Evolutionary conservation across 2,888 invertebrate species (phyloP).

Genomic region (Caenorhabditis sp.): DNA sequence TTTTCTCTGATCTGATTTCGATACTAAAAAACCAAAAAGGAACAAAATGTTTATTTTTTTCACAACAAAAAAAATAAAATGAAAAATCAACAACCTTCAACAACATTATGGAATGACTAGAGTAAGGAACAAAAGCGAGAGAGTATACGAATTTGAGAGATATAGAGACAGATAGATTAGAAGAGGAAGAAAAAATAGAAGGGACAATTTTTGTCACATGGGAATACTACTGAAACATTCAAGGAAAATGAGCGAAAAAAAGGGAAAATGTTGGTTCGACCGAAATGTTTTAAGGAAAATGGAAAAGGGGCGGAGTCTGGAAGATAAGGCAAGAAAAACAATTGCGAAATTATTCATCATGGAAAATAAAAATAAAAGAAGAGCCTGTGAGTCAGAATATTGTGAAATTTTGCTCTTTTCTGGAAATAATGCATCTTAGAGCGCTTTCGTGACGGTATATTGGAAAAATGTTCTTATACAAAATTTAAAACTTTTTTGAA

Average conservation of each 20-base stretch:
- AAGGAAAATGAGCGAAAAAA: constrained; percentile 2
- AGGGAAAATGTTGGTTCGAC: not conserved
- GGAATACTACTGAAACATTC: constrained; percentile 1
- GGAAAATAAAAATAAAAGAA: constrained; percentile 4
- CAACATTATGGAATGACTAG: no score
- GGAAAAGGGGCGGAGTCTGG: not conserved
- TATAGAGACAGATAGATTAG: constrained; percentile 4
- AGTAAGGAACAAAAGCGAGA: constrained; percentile 10
- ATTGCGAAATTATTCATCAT: not conserved
- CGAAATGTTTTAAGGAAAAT: constrained; percentile 1
- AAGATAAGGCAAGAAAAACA: not conserved
- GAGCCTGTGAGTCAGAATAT: constrained; percentile 1
- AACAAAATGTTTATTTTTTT: no score
- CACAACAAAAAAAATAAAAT: no score
- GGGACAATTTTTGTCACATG: constrained; percentile 2
- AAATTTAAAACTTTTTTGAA: no score
- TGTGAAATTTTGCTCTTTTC: no score
- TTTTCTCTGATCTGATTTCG: no score
- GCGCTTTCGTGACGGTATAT: no score
- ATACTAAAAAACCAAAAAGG: no score
- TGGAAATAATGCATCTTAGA: not conserved
- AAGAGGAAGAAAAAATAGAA: constrained; percentile 1
- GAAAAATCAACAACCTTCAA: no score
- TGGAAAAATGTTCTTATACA: no score
- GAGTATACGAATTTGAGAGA: constrained; percentile 3